These are phyloP conservation scores for Lithobates sylvaticus DNA, from an alignment of 2,797 vertebrate species.

Conservation along the genomic window DNA sequence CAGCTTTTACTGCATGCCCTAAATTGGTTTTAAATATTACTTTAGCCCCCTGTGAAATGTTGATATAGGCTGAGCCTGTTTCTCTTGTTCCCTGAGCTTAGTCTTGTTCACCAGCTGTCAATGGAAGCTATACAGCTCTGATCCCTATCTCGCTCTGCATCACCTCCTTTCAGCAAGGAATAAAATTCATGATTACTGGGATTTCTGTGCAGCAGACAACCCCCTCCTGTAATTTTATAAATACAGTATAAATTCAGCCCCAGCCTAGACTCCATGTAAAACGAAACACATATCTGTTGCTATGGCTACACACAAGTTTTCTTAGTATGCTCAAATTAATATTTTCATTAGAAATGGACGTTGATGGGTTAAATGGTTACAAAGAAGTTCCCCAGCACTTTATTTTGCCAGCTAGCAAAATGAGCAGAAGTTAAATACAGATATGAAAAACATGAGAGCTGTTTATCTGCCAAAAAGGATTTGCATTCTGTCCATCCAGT, in stretches of 20 bases:
- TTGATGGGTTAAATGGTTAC: too few species aligned
- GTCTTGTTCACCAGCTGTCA: conserved; percentile 57
- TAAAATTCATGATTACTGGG: conserved; percentile 54
- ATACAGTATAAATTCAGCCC: conserved; percentile 13
- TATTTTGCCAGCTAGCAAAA: too few species aligned
- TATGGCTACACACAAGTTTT: too few species aligned
- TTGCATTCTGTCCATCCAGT: too few species aligned
- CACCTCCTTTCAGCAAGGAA: conserved; percentile 53
- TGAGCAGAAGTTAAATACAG: too few species aligned
- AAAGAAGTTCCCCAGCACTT: too few species aligned
- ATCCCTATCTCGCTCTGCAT: conserved; percentile 49
- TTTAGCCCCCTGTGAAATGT: conserved; percentile 61
- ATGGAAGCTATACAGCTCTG: conserved; percentile 57
- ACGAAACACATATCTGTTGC: too few species aligned
- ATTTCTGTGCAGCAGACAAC: conserved; percentile 28
- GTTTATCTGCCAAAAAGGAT: too few species aligned
- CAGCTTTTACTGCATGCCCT: conserved; percentile 55
- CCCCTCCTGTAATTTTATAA: conserved; percentile 32
- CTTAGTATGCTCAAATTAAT: too few species aligned
- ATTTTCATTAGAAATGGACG: too few species aligned
- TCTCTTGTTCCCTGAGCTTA: conserved; percentile 57
- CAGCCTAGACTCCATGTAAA: too few species aligned
- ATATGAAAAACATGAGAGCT: too few species aligned
- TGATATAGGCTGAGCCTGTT: conserved; percentile 56
- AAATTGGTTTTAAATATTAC: conserved; percentile 64